Percentiles rank a stretch among this genome's conserved stretches.
These are phyloP conservation scores for Epiblema foenella DNA, from an alignment of 2,888 invertebrate species.

Conservation along the genomic window DNA sequence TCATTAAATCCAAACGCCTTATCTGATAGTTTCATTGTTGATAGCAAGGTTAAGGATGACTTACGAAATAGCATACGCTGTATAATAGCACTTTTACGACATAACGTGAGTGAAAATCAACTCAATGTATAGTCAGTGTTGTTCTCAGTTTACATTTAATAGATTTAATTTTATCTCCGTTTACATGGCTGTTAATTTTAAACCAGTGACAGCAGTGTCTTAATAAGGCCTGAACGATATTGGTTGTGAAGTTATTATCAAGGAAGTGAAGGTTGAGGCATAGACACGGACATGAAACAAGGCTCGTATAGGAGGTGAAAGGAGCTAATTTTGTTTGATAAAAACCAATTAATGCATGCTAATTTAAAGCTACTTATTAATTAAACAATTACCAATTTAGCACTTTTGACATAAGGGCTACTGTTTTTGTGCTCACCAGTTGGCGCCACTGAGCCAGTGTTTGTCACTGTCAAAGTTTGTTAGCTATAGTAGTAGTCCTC, in stretches of 20 bases:
- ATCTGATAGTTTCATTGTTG: constrained; percentile 36
- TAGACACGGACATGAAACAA: constrained; percentile 40
- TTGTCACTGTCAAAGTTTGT: too few relatives aligned
- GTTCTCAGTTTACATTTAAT: constrained; percentile 17
- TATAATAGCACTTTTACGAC: constrained; percentile 25
- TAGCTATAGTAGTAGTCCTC: too few relatives aligned
- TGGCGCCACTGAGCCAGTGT: too few relatives aligned
- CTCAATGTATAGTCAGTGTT: constrained; percentile 7
- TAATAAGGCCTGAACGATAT: constrained; percentile 28
- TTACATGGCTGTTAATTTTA: constrained; percentile 18
- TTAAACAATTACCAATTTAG: neutral
- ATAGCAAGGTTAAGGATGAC: constrained; percentile 36
- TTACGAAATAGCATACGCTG: constrained; percentile 31
- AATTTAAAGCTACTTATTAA: constrained; percentile 10
- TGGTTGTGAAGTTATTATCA: constrained; percentile 27
- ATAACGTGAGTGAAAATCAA: constrained; percentile 7
- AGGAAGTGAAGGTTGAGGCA: constrained; percentile 43
- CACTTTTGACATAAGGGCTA: neutral
- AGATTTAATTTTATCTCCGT: neutral
- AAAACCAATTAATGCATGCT: constrained; percentile 14
- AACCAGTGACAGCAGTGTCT: constrained; percentile 1
- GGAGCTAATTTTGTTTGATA: constrained; percentile 19
- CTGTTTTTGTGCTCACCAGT: too few relatives aligned
- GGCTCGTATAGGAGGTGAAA: constrained; percentile 37
- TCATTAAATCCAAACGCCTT: constrained; percentile 34